Base-by-base conservation (phyloP, 37 sponge, comb jelly and placozoan genomes). In the Eunapius fragilis region DNA sequence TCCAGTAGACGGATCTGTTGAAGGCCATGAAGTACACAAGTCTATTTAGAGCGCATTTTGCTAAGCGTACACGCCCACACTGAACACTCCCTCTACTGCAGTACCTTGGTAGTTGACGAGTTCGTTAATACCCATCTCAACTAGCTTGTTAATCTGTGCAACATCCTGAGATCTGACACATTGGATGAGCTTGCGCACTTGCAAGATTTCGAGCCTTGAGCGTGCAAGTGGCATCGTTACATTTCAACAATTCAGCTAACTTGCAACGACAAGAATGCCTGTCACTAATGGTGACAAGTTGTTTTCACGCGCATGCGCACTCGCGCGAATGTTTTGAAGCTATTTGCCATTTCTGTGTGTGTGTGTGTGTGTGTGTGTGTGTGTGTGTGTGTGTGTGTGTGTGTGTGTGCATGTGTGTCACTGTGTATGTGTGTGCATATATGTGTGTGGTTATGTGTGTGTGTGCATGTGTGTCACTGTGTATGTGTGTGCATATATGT, bases 151-250 rank as follows among this genome's bases (percentile, higher is more conserved):
- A 37, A 99, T 89, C 82, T 95, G 94, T 1, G 71, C 69, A 11
- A 38, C 70, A 77, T 99, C 95, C 68, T 92, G 82, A 30, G 87
- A 71, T 17, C 96, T 79, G 31, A 95, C 96, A 50, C 96, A 91
- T 47, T 93, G 91, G 36, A 95, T 91, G 33, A 99, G 86, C 84
- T 99, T 99, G 47, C 94, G 78, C 25, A 93, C 89, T 82, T 99
- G 99, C 76, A 99, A 71, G 30, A 97, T 35, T 75, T 97, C 98
- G 24, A 99, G 90, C 12, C 94, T 88, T 70, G 68, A 71, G 36
- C 67, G 58, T 2, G 93, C 99, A 31, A 89, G 49, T 30, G 99
- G 94, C 99, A 98, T 98, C 68, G 25, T 47, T 7, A 36, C 84
- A n/a, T 41, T 31, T 11, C 74, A 58, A n/a, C n/a, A n/a, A n/a